These are phyloP conservation scores for Diprion similis DNA, from an alignment of 1,140 invertebrate genomes.

Conservation along the genomic window DNA sequence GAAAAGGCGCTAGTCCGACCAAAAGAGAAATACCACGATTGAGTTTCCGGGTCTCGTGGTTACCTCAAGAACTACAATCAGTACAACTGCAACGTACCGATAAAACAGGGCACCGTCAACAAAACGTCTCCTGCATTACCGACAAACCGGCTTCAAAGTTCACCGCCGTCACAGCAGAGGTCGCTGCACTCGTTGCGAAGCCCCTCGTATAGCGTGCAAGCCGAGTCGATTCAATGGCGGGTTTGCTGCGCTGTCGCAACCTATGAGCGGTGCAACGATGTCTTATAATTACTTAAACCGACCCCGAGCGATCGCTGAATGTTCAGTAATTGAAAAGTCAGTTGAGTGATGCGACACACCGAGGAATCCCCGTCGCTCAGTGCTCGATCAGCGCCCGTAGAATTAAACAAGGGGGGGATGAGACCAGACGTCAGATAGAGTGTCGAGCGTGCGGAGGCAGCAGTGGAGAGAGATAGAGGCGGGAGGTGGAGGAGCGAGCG, in stretches of 20 bases:
- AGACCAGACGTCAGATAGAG: conserved; percentile 14
- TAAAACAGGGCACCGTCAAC: background rate
- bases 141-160: background rate
- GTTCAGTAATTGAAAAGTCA: too few species aligned
- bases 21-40: conserved; percentile 25
- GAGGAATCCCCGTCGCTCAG: conserved; percentile 9
- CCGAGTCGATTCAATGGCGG: background rate
- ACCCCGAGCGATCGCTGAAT: too few species aligned
- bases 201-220: conserved; percentile 8
- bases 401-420: background rate
- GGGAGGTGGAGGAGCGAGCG: conserved; percentile 21
- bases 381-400: conserved; percentile 8
- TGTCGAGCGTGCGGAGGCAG: conserved; percentile 13
- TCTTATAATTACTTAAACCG: too few species aligned
- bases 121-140: background rate
- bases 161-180: background rate
- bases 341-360: conserved; percentile 3
- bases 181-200: background rate
- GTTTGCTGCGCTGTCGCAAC: too few species aligned
- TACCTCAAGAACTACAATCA: conserved; percentile 14
- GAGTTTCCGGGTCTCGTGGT: conserved; percentile 23
- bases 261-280: too few species aligned
- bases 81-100: background rate
- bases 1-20: conserved; percentile 27
- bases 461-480: background rate